Percentiles rank a stretch among this genome's conserved stretches.
phyloP scores from a whole-genome alignment of 2,888 invertebrate genomes.

The Epinotia demarniana region DNA sequence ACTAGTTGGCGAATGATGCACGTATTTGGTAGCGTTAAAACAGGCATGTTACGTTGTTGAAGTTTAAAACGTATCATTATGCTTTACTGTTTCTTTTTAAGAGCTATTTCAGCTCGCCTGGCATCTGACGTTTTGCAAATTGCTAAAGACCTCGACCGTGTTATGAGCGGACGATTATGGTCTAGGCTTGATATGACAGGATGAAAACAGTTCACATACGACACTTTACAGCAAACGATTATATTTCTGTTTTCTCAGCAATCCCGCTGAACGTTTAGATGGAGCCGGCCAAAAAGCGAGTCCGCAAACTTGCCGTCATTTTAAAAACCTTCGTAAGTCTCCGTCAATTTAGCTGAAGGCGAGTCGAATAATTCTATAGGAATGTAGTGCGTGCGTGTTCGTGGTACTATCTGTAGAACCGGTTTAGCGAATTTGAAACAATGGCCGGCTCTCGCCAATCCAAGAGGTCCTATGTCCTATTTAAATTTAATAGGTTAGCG shows the following conservation, averaged over 20 bases:
- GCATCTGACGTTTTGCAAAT: background rate
- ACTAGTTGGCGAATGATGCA: background rate
- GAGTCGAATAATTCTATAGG: slow-evolving; percentile 39
- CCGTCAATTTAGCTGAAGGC: slow-evolving; percentile 34
- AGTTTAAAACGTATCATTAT: slow-evolving; percentile 5
- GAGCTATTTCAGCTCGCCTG: background rate
- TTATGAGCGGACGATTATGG: background rate
- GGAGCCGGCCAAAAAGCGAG: slow-evolving; percentile 6
- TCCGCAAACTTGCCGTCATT: background rate
- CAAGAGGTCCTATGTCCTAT: slow-evolving; percentile 21
- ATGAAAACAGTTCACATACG: too few species aligned
- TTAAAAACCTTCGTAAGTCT: slow-evolving; percentile 25
- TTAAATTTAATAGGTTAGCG: background rate
- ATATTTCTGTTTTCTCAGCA: background rate
- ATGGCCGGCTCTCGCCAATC: slow-evolving; percentile 56
- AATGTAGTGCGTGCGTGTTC: slow-evolving; percentile 41
- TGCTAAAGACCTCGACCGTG: background rate
- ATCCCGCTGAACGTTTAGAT: background rate
- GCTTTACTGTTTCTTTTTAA: slow-evolving; percentile 4
- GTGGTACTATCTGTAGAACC: slow-evolving; percentile 65
- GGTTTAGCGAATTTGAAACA: slow-evolving; percentile 80
- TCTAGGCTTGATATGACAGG: background rate
- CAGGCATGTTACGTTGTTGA: slow-evolving; percentile 8
- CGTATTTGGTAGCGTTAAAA: slow-evolving; percentile 10
- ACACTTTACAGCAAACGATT: too few species aligned